Base-by-base conservation (phyloP, 2,113 vertebrate genomes). In the Malurus melanocephalus region DNA sequence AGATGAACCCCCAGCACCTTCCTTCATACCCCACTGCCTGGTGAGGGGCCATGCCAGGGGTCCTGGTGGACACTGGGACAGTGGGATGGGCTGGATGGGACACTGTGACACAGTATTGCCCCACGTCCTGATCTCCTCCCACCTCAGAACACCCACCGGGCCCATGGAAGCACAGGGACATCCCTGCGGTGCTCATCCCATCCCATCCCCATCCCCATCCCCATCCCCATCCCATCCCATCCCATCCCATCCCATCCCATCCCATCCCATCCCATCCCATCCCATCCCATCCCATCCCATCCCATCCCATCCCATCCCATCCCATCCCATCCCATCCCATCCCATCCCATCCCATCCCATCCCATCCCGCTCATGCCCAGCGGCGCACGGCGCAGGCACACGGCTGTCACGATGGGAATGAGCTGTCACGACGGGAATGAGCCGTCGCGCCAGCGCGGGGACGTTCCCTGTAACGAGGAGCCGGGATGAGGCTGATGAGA, bases 401-500 rank as follows among this genome's bases (percentile, higher is more conserved):
- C 59, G 80, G 95, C 97, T 97, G 97, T 98, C 97, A 96, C 87
- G 92, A 96, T 79, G 84, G 95, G 97, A 98, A 97, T 92, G 97
- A 97, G 97, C 97, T 97, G 97, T 98, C 97, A 96, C 87, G 93
- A 96, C 74, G 93, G 95, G 97, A 98, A 97, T 89, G 97, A 97
- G 96, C 97, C 96, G 96, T 97, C 95, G 93, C 92, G 94, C 96
- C 94, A 95, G 95, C 38, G 57, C 82, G 35, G 96, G 96, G 97
- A 97, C 97, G 97, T 97, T 97, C 96, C 97, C 96, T 82, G 96
- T 96, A 98, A 98, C 96, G 97, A 98, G 96, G 88, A 96, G 87
- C 97, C 95, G 96, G 98, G 98, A 98, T 97, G 96, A 97, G 96
- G 97, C 97, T 98, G 98, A 98, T 98, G 98, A 98, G 98, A 98